These are phyloP conservation scores for Leptobrachium ailaonicum DNA, from an alignment of 2,113 vertebrate genomes.

Conservation along the genomic window DNA sequence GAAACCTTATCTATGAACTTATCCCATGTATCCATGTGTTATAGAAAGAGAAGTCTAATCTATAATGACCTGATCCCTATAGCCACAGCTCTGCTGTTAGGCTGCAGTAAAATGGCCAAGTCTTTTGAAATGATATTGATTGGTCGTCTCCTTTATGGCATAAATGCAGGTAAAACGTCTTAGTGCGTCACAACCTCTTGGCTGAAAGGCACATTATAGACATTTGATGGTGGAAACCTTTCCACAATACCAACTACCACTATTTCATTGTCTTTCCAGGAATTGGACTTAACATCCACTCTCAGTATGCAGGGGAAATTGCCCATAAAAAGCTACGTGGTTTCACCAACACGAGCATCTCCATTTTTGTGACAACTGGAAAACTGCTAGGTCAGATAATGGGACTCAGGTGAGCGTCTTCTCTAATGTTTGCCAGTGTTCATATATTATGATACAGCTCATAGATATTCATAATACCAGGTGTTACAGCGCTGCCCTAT, in stretches of 20 bases:
- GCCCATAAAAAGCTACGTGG: slow-evolving; percentile 73
- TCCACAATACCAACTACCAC: neutral
- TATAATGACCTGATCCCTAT: slow-evolving; percentile 38
- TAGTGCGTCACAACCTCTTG: neutral
- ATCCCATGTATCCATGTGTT: neutral
- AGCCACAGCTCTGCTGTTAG: slow-evolving; percentile 45
- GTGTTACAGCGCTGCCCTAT: too few relatives aligned
- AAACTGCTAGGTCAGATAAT: slow-evolving; percentile 71
- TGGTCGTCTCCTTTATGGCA: slow-evolving; percentile 60
- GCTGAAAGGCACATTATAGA: neutral
- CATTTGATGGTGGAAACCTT: neutral
- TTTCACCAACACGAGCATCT: slow-evolving; percentile 63
- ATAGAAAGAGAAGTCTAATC: slow-evolving; percentile 59
- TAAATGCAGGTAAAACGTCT: slow-evolving; percentile 56
- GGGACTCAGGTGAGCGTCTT: slow-evolving; percentile 66
- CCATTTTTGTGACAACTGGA: slow-evolving; percentile 69
- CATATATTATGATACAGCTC: neutral
- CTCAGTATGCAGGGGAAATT: slow-evolving; percentile 72
- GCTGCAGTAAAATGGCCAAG: slow-evolving; percentile 55
- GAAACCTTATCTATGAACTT: too few relatives aligned
- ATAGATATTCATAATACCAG: neutral
- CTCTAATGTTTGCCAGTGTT: neutral
- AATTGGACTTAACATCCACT: slow-evolving; percentile 66
- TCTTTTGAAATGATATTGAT: slow-evolving; percentile 64
- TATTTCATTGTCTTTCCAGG: slow-evolving; percentile 54